Evolutionary conservation across 2,888 invertebrate genomes (phyloP).

Genomic region (Ptychoptera albimana): DNA sequence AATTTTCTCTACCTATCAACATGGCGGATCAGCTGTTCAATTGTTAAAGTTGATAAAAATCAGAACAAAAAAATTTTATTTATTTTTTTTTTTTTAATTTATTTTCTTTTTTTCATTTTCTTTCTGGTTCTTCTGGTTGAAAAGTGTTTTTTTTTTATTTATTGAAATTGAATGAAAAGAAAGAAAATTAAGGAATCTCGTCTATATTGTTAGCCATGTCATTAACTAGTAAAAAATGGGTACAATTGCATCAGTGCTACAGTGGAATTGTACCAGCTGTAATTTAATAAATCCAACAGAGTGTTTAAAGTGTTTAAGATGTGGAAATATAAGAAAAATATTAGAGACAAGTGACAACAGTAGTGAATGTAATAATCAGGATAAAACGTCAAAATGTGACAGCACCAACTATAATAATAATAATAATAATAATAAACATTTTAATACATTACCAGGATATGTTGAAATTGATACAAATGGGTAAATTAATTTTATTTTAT

Average conservation of each 20-base stretch:
- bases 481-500: constrained; percentile 12
- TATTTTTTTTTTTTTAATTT: constrained; percentile 1
- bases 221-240: constrained; percentile 43
- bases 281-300: constrained; percentile 80
- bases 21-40: constrained; percentile 5
- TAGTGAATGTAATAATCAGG: constrained; percentile 3
- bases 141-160: neutral
- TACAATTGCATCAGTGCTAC: constrained; percentile 84
- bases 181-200: neutral
- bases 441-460: constrained; percentile 15
- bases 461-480: constrained; percentile 17
- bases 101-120: too few species aligned
- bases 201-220: constrained; percentile 14
- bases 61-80: neutral
- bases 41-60: constrained; percentile 1
- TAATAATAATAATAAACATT: constrained; percentile 6
- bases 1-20: constrained; percentile 1
- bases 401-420: constrained; percentile 11
- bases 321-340: constrained; percentile 48
- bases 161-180: too few species aligned
- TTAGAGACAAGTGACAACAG: constrained; percentile 12
- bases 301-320: constrained; percentile 67
- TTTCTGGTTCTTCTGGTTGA: neutral
- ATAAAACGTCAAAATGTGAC: constrained; percentile 25
- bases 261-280: constrained; percentile 83